These are phyloP conservation scores for Pocota personata DNA, from an alignment of 2,888 invertebrate genomes.

Conservation along the genomic window DNA sequence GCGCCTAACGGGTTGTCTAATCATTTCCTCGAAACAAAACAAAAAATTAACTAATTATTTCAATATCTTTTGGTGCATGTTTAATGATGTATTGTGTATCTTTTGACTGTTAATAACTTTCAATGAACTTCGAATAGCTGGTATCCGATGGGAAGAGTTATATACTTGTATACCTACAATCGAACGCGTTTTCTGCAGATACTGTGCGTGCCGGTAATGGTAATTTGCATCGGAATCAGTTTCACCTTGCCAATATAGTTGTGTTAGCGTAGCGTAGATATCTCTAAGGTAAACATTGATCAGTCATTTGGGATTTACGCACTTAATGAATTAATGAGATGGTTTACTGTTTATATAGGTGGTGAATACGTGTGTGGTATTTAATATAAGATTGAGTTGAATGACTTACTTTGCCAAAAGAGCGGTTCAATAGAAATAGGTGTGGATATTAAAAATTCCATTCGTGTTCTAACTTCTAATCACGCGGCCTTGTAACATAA, in stretches of 20 bases:
- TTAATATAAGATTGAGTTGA: not conserved
- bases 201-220: not conserved
- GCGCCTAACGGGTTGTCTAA: not conserved
- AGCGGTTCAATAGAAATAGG: no score
- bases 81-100: not conserved
- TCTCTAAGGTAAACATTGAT: not conserved
- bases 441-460: no score
- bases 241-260: constrained; percentile 8
- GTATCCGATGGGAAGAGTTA: not conserved
- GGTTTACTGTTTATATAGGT: not conserved
- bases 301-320: not conserved
- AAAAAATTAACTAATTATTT: not conserved
- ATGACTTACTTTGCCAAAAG: not conserved
- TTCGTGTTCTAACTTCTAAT: no score
- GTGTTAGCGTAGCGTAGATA: not conserved
- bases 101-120: constrained; percentile 13
- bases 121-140: constrained; percentile 8
- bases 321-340: not conserved
- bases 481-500: no score
- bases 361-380: not conserved
- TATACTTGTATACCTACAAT: no score
- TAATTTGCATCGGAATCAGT: constrained; percentile 34
- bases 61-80: not conserved
- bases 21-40: not conserved
- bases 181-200: no score